Conservation (phyloP, 1,140 invertebrate genomes). For the Tenebrio molitor region DNA sequence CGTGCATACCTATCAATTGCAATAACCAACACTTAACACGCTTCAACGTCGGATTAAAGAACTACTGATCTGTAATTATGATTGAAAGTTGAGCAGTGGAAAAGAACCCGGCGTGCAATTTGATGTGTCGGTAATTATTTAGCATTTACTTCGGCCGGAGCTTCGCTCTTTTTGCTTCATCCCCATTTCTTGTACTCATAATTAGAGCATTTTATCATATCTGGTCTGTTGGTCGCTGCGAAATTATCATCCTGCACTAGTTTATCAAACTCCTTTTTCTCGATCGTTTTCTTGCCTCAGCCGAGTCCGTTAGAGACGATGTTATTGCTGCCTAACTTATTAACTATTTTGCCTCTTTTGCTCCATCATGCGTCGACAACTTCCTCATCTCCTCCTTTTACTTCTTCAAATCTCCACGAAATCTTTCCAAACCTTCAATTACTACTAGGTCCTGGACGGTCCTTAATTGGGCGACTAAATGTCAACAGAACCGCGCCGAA, state of each 20-base stretch:
- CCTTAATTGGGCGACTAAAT: conserved; percentile 3
- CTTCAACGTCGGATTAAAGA: conserved; percentile 34
- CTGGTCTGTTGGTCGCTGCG: background rate
- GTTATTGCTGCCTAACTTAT: too few relatives aligned
- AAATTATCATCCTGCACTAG: conserved; percentile 2
- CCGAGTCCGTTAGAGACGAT: too few relatives aligned
- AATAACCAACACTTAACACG: conserved; percentile 29
- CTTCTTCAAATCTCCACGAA: too few relatives aligned
- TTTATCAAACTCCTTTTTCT: background rate
- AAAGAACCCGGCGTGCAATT: background rate
- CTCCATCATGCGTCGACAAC: too few relatives aligned
- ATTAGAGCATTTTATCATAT: conserved; percentile 4
- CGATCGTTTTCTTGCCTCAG: too few relatives aligned
- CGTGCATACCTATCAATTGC: conserved; percentile 23
- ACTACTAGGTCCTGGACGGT: too few relatives aligned
- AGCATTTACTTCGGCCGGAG: background rate
- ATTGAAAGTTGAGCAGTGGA: conserved; percentile 2
- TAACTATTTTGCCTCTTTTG: too few relatives aligned
- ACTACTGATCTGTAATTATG: conserved; percentile 34
- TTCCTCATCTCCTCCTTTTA: too few relatives aligned
- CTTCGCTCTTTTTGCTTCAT: background rate
- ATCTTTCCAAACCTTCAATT: too few relatives aligned
- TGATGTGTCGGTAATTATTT: conserved; percentile 7
- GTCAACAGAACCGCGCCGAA: conserved; percentile 2
- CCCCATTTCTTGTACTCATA: background rate